A percentile compares a stretch with the other conserved stretches of the same genome.
phyloP scores from a whole-genome alignment of 1,140 invertebrate genomes.

The Myzus persicae region DNA sequence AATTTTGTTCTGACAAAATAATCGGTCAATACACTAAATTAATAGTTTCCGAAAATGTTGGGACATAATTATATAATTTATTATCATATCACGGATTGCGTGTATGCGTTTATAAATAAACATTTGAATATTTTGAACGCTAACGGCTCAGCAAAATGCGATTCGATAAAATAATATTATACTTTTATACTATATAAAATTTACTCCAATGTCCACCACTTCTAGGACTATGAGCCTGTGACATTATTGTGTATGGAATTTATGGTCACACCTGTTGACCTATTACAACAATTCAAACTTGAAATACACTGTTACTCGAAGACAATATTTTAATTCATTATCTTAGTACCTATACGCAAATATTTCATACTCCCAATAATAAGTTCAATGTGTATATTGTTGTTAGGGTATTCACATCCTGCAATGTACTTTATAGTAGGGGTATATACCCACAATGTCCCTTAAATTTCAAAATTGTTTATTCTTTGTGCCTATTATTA shows the following conservation, averaged over 20 bases:
- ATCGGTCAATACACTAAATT: not conserved
- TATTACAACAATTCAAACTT: not conserved
- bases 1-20: not conserved
- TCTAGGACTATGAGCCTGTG: not conserved
- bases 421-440: too few relatives aligned
- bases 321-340: not conserved
- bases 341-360: not conserved
- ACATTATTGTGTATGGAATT: not conserved
- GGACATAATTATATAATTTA: not conserved
- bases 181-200: too few relatives aligned
- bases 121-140: not conserved
- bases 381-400: too few relatives aligned
- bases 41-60: not conserved
- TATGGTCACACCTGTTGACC: constrained; percentile 20
- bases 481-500: not conserved
- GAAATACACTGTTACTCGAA: not conserved
- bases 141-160: too few relatives aligned
- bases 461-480: not conserved
- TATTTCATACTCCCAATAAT: too few relatives aligned
- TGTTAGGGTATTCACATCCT: too few relatives aligned
- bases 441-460: not conserved
- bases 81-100: not conserved
- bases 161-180: too few relatives aligned
- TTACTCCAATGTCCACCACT: not conserved
- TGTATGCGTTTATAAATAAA: not conserved